These are phyloP conservation scores for Halocaridina rubra DNA, from an alignment of 2,888 invertebrate genomes.

Conservation along the genomic window DNA sequence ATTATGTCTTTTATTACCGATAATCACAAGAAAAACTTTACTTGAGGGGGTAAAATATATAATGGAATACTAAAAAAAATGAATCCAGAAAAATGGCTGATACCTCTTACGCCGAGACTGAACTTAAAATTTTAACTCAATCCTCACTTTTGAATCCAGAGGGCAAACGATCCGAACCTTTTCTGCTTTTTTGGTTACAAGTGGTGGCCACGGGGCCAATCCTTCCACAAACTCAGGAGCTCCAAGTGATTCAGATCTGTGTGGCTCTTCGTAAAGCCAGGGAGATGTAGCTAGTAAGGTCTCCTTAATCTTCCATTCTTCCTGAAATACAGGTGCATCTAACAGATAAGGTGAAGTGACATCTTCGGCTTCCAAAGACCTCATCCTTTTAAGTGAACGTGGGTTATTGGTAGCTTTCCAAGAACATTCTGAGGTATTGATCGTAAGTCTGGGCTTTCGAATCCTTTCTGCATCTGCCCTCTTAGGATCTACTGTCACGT, in stretches of 20 bases:
- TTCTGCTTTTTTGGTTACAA: background rate
- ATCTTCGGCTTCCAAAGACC: background rate
- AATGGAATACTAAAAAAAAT: too few relatives aligned
- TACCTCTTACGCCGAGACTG: too few relatives aligned
- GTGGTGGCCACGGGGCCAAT: background rate
- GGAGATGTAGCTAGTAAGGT: background rate
- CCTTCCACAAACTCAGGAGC: background rate
- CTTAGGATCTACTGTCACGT: too few relatives aligned
- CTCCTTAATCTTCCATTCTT: background rate
- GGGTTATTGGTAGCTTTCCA: background rate
- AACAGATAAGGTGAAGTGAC: background rate
- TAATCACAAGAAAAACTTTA: too few relatives aligned
- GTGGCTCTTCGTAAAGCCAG: background rate
- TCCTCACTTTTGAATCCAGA: slow-evolving; percentile 41
- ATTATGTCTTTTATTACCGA: too few relatives aligned
- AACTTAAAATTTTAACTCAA: slow-evolving; percentile 23
- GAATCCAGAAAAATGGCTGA: too few relatives aligned
- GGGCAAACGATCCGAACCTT: slow-evolving; percentile 45
- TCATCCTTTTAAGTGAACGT: background rate
- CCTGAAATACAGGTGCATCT: background rate
- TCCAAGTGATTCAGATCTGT: background rate
- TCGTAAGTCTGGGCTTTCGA: background rate
- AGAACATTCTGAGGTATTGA: background rate
- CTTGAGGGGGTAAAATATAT: too few relatives aligned
- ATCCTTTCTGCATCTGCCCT: background rate